phyloP scores from a whole-genome alignment of 2,797 vertebrate species.

The Pseudochirops cupreus region DNA sequence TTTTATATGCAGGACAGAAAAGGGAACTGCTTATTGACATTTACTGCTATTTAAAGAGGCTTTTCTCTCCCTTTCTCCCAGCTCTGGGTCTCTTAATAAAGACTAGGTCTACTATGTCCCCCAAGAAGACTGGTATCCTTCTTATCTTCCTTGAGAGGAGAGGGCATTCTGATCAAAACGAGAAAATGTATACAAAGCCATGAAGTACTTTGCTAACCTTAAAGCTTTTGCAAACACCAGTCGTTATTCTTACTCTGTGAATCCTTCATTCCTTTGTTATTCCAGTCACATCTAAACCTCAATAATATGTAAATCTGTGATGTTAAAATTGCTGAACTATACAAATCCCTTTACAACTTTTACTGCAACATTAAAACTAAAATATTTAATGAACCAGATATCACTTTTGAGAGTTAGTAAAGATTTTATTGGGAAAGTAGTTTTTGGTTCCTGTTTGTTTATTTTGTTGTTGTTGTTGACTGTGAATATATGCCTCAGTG shows the following conservation, averaged over 20 bases:
- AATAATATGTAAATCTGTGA: background rate
- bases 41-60: background rate
- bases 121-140: background rate
- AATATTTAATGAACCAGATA: background rate
- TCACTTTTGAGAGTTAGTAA: background rate
- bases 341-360: background rate
- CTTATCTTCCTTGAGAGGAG: background rate
- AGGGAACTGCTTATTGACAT: background rate
- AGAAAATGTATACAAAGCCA: background rate
- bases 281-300: background rate
- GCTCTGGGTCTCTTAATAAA: background rate
- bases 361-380: background rate
- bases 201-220: background rate
- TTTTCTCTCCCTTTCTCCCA: background rate
- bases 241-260: background rate
- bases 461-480: background rate
- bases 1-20: background rate
- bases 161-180: background rate
- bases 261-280: background rate
- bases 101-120: background rate
- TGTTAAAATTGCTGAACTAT: conserved; percentile 26
- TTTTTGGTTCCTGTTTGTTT: background rate
- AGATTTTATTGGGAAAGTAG: background rate
- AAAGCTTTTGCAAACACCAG: background rate
- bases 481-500: background rate